These are phyloP conservation scores for Noctuana brunneofusca DNA, from an alignment of 2,888 invertebrate genomes.

Conservation along the genomic window DNA sequence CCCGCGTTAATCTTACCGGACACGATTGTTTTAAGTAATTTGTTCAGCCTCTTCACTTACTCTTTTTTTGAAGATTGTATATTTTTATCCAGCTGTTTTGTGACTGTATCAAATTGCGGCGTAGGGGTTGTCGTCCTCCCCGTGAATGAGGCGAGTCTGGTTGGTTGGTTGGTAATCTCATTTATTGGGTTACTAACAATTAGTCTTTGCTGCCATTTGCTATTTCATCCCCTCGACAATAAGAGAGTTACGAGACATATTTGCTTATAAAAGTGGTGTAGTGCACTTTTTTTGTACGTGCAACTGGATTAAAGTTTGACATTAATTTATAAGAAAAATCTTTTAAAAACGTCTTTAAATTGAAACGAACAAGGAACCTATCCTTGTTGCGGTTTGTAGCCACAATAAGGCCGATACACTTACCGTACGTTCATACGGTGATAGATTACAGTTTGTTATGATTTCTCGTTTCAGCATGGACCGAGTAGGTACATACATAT, in stretches of 20 bases:
- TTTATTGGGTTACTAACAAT: background rate
- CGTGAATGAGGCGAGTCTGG: background rate
- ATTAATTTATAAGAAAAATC: background rate
- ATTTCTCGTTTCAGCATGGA: conserved; percentile 11
- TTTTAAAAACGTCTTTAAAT: background rate
- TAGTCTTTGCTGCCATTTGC: background rate
- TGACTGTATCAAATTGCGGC: background rate
- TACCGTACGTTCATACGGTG: conserved; percentile 36
- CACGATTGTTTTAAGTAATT: conserved; percentile 38
- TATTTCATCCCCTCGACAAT: background rate
- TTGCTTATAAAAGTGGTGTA: background rate
- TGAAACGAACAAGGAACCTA: conserved; percentile 6
- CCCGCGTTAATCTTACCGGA: conserved; percentile 34
- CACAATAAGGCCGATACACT: conserved; percentile 42
- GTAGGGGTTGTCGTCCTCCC: background rate
- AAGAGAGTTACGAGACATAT: background rate
- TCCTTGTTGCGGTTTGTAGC: conserved; percentile 44
- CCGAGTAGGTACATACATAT: background rate
- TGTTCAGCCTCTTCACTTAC: conserved; percentile 26
- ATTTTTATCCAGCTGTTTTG: background rate
- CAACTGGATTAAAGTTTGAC: background rate
- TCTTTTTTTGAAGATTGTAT: background rate
- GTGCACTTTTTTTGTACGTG: background rate
- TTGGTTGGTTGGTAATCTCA: conserved; percentile 3
- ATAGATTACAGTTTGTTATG: conserved; percentile 34